These are phyloP conservation scores for Excalfactoria chinensis DNA, from an alignment of 2,113 vertebrate species.

Conservation along the genomic window DNA sequence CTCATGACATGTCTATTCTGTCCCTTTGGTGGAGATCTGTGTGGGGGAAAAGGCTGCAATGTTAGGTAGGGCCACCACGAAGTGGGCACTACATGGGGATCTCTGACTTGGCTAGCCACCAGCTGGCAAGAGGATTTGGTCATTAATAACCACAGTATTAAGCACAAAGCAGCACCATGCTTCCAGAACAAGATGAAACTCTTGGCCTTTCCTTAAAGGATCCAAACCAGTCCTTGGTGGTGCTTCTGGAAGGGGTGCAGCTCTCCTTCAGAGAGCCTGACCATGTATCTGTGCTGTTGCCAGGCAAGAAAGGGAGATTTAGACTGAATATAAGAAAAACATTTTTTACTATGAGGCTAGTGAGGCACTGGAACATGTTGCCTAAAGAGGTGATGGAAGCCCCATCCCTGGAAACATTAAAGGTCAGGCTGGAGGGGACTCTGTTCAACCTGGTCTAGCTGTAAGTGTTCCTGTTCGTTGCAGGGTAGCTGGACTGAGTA, in stretches of 20 bases:
- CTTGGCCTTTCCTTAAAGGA: not conserved
- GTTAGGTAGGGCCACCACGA: not conserved
- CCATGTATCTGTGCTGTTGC: accelerated
- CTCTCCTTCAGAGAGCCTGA: not conserved
- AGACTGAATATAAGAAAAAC: too few relatives aligned
- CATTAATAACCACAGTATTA: slow-evolving; percentile 11
- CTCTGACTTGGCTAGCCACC: slow-evolving; percentile 46
- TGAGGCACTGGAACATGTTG: too few relatives aligned
- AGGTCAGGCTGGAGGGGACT: too few relatives aligned
- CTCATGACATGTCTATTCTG: not conserved
- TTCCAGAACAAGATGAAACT: not conserved
- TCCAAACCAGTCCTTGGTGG: not conserved
- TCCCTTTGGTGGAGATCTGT: not conserved
- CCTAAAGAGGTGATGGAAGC: too few relatives aligned
- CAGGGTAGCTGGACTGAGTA: too few relatives aligned
- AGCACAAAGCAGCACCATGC: not conserved
- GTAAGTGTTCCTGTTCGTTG: too few relatives aligned
- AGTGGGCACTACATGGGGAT: accelerated
- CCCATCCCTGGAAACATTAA: too few relatives aligned
- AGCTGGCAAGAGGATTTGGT: not conserved
- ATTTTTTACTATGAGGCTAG: too few relatives aligned
- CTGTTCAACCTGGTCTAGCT: too few relatives aligned
- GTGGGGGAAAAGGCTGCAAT: not conserved
- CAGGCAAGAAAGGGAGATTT: not conserved
- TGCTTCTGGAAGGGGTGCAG: not conserved